Conservation (phyloP, 1,140 invertebrate species). For the Tyrophagus putrescentiae region DNA sequence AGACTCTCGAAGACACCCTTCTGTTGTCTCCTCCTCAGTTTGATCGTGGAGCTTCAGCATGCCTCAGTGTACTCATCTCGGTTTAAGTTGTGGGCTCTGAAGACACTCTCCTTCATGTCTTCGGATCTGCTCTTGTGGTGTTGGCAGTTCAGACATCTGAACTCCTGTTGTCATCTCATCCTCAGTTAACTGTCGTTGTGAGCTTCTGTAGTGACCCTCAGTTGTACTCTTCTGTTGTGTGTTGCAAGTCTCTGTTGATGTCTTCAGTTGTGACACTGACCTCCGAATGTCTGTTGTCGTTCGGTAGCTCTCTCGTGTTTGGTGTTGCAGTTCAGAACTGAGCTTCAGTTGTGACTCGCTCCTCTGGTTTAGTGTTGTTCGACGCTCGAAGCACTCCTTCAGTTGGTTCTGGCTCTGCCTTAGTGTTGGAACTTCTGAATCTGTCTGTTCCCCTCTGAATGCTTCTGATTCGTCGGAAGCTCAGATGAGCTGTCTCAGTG, state of each 20-base stretch:
- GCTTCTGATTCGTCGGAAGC: not conserved
- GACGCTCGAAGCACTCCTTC: not conserved
- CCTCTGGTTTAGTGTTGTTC: no score
- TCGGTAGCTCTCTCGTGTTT: no score
- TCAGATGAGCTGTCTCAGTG: not conserved
- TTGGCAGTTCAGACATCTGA: not conserved
- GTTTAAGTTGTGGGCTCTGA: no score
- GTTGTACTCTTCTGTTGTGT: no score
- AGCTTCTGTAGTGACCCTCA: not conserved
- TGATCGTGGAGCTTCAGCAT: not conserved
- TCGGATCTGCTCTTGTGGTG: not conserved
- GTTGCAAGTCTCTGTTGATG: no score
- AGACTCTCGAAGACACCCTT: no score
- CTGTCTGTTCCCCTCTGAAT: not conserved
- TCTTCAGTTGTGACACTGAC: not conserved
- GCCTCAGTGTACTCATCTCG: no score
- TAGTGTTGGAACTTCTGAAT: not conserved
- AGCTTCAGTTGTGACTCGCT: not conserved
- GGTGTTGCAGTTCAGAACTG: no score
- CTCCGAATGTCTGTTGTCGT: no score
- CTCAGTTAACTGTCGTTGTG: slow-evolving; percentile 1
- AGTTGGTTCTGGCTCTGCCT: not conserved
- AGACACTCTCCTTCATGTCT: not conserved
- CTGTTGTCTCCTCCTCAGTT: not conserved
- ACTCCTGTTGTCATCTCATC: not conserved